Base-by-base conservation (phyloP, 2,888 invertebrate species). In the Spodoptera littoralis region DNA sequence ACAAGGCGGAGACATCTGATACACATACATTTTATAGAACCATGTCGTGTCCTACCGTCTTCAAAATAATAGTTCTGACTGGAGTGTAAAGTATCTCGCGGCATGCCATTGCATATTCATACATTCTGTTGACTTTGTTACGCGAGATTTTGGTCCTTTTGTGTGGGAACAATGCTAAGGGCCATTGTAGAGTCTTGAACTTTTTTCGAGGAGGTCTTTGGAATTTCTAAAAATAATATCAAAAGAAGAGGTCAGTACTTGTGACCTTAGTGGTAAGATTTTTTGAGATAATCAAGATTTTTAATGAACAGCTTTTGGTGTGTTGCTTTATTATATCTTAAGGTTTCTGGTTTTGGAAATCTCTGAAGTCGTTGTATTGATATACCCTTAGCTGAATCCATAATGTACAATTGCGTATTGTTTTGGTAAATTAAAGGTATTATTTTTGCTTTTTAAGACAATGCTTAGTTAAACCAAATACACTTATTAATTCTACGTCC, bases 31-130 rank as follows among this genome's bases (percentile, higher is more conserved):
- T 30, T 30, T 6, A 36, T 8, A 36, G 36, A 8, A 36, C 0
- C 8, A 9, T 36, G 36, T 41, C 65, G 60, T 60, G 44, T 70
- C 65, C 46, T 65, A 36, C 36, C 18, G 18, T 46, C 18, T 46
- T 1, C 12, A 48, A 69, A 60, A 65, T 62, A 55, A 47, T 55
- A 66, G 44, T 45, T 41, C 55, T 61, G 46, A 6, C 55, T 61
- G 46, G 5, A 63, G 50, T 48, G 13, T 60, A 50, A 51, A 69
- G 43, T 63, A 53, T 63, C 56, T 60, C 50, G 58, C 68, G 58
- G 12, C 71, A 77, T 69, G 68, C 50, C 77, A 49, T 69, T 79
- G 80, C 66, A 78, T 78, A 78, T 78, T 78, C 77, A 78, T 74
- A 74, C 47, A 51, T 62, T 60, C 60, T 62, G 53, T 68, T 70